phyloP scores from a whole-genome alignment of 2,113 vertebrate species.

The Tyto alba region DNA sequence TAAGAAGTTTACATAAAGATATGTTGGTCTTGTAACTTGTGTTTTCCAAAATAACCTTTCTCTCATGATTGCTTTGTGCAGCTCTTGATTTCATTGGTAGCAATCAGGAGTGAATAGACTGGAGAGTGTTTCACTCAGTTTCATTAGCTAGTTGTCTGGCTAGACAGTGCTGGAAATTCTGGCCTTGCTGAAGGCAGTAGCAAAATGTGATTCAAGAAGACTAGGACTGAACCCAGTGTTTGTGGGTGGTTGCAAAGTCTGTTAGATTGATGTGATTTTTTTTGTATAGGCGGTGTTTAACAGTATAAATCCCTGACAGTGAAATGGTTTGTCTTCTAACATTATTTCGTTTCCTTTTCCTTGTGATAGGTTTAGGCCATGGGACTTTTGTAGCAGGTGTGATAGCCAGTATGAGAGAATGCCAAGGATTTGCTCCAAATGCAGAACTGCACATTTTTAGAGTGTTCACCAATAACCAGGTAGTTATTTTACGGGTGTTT shows the following conservation, averaged over 20 bases:
- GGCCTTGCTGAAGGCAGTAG: not conserved
- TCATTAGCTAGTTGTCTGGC: not conserved
- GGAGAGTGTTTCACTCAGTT: not conserved
- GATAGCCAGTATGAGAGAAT: conserved; percentile 98
- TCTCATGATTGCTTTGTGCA: not conserved
- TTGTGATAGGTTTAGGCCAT: conserved; percentile 86
- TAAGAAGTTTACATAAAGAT: not conserved
- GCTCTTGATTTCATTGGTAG: not conserved
- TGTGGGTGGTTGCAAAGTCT: not conserved
- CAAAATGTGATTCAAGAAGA: not conserved
- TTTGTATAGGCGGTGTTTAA: not conserved
- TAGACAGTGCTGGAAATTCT: not conserved
- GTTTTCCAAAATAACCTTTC: not conserved
- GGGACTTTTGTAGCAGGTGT: conserved; percentile 98
- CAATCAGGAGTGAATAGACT: not conserved
- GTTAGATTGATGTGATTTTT: not conserved
- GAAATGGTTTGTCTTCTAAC: not conserved
- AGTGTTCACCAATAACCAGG: conserved; percentile 99
- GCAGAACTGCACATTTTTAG: conserved; percentile 98
- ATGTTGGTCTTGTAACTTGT: not conserved
- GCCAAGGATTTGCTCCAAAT: conserved; percentile 96
- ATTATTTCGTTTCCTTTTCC: not conserved
- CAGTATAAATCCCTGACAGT: not conserved
- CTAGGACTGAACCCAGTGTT: not conserved
- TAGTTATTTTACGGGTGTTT: conserved; percentile 37